Evolutionary conservation across 2,797 vertebrate species (phyloP), one percentile per base, ranked within the genome.

Genomic region (Diplodus sargus): DNA sequence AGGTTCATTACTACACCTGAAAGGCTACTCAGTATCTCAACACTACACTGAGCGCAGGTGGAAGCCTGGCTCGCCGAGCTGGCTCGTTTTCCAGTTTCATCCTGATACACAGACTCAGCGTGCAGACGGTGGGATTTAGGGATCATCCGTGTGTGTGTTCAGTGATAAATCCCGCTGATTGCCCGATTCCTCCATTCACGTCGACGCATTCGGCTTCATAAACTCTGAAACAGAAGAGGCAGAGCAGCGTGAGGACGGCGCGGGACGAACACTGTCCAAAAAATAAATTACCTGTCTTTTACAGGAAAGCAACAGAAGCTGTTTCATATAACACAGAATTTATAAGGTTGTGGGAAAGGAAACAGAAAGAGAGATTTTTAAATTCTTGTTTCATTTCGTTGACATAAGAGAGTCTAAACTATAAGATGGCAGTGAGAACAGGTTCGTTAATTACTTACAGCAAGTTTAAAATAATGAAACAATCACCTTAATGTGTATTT

Each of bases 151-250:
- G 56, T 12, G 74, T 88, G 79, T 73, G 65, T 73, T 14, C 8
- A 56, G 54, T 23, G 74, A 85, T 76, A 76, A 77, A 77, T 73
- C 78, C 74, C 45, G 54, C 62, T 48, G 64, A 57, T 61, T n/a
- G 63, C 71, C 79, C 18, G 47, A 51, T 70, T 77, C 73, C 28
- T 28, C 6, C 30, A 74, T 80, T 82, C 82, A 72, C 65, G 60
- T 77, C 14, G 63, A 74, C 67, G 81, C 80, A 39, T 58, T 81
- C 67, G 12, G 78, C 74, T 78, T 74, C 70, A 67, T 42, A 53
- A 78, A 80, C 71, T 92, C 92, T 94, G 85, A 71, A 92, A 90
- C 7, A 15, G 58, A 74, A 85, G 66, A 83, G 30, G 45, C 4
- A 62, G 34, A 85, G 59, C 23, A 45, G 22, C 78, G 48, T 82